Evolutionary conservation across 2,888 invertebrate species (phyloP).

Genomic region (Apeira syringaria): DNA sequence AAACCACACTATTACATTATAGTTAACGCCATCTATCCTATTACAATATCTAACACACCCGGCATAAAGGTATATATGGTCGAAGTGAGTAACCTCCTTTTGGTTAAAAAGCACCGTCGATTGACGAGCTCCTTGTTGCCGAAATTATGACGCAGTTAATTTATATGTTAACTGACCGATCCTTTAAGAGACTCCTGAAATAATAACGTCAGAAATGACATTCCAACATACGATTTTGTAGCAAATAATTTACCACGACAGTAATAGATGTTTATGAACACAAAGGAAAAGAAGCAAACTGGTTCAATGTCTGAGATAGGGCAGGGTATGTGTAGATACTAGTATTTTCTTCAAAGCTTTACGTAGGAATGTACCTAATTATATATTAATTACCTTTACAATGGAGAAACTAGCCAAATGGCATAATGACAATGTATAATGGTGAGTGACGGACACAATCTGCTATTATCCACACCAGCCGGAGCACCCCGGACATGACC

Average conservation of each 20-base stretch:
- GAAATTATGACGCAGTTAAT: slow-evolving; percentile 25
- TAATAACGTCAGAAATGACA: too few relatives aligned
- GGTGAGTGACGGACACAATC: too few relatives aligned
- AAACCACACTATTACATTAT: too few relatives aligned
- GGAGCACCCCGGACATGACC: too few relatives aligned
- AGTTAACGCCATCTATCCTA: too few relatives aligned
- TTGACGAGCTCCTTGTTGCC: slow-evolving; percentile 16
- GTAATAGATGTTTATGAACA: not conserved
- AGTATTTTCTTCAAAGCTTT: slow-evolving; percentile 18
- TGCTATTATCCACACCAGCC: too few relatives aligned
- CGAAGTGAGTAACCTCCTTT: too few relatives aligned
- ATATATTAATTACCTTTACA: not conserved
- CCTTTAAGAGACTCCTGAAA: not conserved
- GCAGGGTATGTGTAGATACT: slow-evolving; percentile 10
- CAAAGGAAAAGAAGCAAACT: slow-evolving; percentile 15
- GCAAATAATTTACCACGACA: too few relatives aligned
- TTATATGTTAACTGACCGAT: slow-evolving; percentile 10
- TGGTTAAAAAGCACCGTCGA: too few relatives aligned
- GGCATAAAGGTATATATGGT: too few relatives aligned
- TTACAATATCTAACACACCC: too few relatives aligned
- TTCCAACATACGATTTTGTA: too few relatives aligned
- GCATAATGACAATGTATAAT: slow-evolving; percentile 4
- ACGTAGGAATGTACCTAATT: slow-evolving; percentile 5
- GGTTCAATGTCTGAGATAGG: slow-evolving; percentile 15
- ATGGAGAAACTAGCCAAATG: slow-evolving; percentile 5